phyloP scores from a whole-genome alignment of 2,797 vertebrate species.

The Schizopygopsis malacanthus region DNA sequence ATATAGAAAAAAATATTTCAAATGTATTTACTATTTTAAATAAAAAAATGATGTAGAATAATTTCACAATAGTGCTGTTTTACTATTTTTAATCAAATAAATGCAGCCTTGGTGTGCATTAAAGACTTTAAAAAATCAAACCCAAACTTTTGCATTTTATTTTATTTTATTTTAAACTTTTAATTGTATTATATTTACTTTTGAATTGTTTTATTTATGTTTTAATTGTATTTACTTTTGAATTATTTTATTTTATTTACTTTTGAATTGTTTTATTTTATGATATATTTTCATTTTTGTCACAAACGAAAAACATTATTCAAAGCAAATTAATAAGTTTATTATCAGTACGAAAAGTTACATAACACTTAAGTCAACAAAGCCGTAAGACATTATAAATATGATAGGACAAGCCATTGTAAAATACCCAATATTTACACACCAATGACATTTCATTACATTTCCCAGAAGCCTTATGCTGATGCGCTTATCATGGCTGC shows the following conservation, averaged over 20 bases:
- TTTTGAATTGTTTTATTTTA: background rate
- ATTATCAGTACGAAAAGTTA: background rate
- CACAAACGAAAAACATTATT: background rate
- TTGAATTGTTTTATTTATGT: too few species aligned
- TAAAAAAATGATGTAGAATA: too few species aligned
- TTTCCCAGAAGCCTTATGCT: constrained; percentile 42
- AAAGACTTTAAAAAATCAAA: background rate
- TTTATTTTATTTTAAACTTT: background rate
- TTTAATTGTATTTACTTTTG: background rate
- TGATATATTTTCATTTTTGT: background rate
- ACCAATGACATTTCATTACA: constrained; percentile 26
- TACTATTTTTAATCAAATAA: background rate
- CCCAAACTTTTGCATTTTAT: background rate
- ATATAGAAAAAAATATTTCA: background rate
- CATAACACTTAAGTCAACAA: background rate
- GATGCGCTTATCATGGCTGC: constrained; percentile 34
- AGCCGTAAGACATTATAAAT: background rate
- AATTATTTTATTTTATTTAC: background rate
- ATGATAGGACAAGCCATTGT: background rate
- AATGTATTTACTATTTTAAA: too few species aligned
- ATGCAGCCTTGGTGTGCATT: background rate
- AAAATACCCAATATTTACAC: constrained; percentile 21
- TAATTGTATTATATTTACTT: background rate
- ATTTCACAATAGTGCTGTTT: background rate
- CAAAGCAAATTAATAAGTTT: background rate